phyloP scores from a whole-genome alignment of 92 coral and sea anemone species.

The Pocillopora grandis region DNA sequence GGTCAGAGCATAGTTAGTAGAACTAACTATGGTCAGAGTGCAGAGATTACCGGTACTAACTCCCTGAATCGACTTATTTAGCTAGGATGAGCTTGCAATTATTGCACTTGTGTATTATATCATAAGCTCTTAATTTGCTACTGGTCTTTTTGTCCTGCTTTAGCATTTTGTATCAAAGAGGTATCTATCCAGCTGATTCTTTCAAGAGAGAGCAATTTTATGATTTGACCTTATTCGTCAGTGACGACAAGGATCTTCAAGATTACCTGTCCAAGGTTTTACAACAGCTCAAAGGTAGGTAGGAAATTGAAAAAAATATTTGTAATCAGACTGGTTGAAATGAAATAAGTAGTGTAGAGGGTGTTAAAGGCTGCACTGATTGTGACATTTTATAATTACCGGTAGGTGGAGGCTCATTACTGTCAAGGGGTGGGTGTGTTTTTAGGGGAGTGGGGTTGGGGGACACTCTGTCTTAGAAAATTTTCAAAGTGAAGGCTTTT shows the following conservation, averaged over 20 bases:
- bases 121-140: too few species aligned
- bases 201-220: constrained; percentile 89
- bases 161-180: constrained; percentile 95
- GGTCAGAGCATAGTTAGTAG: too few species aligned
- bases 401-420: too few species aligned
- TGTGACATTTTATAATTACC: too few species aligned
- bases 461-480: too few species aligned
- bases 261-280: constrained; percentile 84
- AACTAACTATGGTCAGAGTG: too few species aligned
- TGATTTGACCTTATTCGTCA: constrained; percentile 83
- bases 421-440: too few species aligned
- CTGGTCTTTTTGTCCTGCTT: background rate
- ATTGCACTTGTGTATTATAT: background rate
- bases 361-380: too few species aligned
- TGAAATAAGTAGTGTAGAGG: background rate
- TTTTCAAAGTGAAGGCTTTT: too few species aligned
- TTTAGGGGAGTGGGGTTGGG: too few species aligned
- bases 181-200: constrained; percentile 85
- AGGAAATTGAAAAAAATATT: background rate
- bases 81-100: background rate
- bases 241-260: constrained; percentile 76
- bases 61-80: background rate
- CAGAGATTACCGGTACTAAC: too few species aligned
- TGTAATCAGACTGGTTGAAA: background rate
- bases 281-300: constrained; percentile 82